These are phyloP conservation scores for Ammodytes marinus DNA, from an alignment of 2,113 vertebrate genomes.

Conservation along the genomic window DNA sequence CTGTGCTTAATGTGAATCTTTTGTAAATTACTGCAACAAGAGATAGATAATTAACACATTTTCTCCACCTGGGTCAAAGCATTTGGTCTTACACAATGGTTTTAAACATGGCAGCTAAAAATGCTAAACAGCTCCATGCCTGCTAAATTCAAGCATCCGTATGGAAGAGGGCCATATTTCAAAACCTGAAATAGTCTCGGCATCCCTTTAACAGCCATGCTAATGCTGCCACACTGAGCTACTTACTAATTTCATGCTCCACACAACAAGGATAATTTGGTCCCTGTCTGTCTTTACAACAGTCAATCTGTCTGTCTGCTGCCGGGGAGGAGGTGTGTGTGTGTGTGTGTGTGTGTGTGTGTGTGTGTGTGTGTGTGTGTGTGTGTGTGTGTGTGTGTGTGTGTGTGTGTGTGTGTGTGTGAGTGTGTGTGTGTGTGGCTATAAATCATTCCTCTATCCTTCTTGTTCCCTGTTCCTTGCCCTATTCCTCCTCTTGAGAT, in stretches of 20 bases:
- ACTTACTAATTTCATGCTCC: slow-evolving; percentile 82
- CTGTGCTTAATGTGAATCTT: slow-evolving; percentile 12
- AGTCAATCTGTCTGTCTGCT: slow-evolving; percentile 29
- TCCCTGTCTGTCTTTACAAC: slow-evolving; percentile 60
- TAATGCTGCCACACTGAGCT: slow-evolving; percentile 81
- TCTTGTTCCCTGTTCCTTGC: slow-evolving; percentile 27
- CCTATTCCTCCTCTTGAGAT: slow-evolving; percentile 35
- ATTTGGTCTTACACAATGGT: slow-evolving; percentile 19
- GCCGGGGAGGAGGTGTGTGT: slow-evolving; percentile 25
- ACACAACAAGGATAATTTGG: slow-evolving; percentile 79
- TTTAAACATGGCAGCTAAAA: slow-evolving; percentile 29
- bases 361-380: slow-evolving; percentile 7
- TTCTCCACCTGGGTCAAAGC: slow-evolving; percentile 8
- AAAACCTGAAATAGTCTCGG: slow-evolving; percentile 66
- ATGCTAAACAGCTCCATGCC: slow-evolving; percentile 33
- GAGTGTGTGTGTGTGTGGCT: slow-evolving; percentile 26
- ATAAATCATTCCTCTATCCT: slow-evolving; percentile 34
- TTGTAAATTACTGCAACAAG: too few species aligned
- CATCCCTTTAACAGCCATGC: slow-evolving; percentile 76
- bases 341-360: slow-evolving; percentile 9
- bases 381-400: slow-evolving; percentile 11
- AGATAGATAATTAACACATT: too few species aligned
- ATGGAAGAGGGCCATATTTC: slow-evolving; percentile 58
- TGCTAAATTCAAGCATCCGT: slow-evolving; percentile 29
- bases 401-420: not conserved